A percentile compares a stretch with the other conserved stretches of the same genome.
Conservation (phyloP, 1,140 invertebrate species). For the Propsilocerus akamusi region DNA sequence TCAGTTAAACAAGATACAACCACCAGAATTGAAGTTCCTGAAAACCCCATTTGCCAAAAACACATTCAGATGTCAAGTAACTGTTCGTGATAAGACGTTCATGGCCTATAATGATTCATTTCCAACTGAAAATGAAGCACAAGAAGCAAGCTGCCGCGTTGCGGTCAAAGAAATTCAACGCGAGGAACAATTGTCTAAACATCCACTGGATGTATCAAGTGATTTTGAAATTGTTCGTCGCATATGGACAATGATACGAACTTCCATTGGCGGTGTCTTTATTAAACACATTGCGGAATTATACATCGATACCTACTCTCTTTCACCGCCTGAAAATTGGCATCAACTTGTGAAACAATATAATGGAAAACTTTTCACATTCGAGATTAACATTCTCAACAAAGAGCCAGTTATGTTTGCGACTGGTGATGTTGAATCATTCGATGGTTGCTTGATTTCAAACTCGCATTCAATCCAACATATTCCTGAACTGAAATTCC, state of each 20-base stretch:
- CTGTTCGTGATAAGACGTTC: conserved; percentile 12
- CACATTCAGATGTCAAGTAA: conserved; percentile 13
- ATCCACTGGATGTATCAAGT: conserved; percentile 10
- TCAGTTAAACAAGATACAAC: background rate
- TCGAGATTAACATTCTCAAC: background rate
- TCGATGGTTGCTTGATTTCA: background rate
- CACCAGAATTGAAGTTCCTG: conserved; percentile 11
- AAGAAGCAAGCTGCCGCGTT: conserved; percentile 11
- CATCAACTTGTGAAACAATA: background rate
- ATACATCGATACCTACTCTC: background rate
- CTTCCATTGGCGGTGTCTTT: conserved; percentile 17
- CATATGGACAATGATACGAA: conserved; percentile 13
- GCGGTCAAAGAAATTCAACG: conserved; percentile 15
- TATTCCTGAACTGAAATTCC: conserved; percentile 13
- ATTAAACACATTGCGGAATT: conserved; percentile 9
- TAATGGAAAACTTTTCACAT: background rate
- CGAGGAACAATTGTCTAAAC: conserved; percentile 10
- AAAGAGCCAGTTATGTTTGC: background rate
- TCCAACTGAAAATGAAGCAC: conserved; percentile 10
- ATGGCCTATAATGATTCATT: conserved; percentile 18
- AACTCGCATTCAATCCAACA: conserved; percentile 7
- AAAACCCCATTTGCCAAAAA: conserved; percentile 7
- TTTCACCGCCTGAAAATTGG: background rate
- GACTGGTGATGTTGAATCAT: background rate
- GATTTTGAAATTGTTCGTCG: conserved; percentile 14